Conservation (phyloP, 2,797 vertebrate species). For the Sebastolobus alascanus region DNA sequence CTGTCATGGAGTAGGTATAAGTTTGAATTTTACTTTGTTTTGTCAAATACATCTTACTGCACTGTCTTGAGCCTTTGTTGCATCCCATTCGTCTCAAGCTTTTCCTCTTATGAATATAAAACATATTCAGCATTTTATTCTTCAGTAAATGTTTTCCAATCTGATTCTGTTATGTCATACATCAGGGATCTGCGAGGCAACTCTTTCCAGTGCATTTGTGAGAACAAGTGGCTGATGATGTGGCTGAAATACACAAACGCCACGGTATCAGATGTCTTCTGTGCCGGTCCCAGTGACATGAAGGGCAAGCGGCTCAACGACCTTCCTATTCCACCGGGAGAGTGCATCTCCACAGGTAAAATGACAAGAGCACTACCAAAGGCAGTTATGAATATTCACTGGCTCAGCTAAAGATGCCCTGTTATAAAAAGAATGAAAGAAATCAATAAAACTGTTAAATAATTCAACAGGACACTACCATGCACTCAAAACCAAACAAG, state of each 20-base stretch:
- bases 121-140: neutral
- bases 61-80: neutral
- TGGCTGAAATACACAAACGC: slow-evolving; percentile 99
- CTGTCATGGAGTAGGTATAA: neutral
- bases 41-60: neutral
- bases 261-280: slow-evolving; percentile 94
- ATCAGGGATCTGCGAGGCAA: slow-evolving; percentile 96
- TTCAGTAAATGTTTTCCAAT: neutral
- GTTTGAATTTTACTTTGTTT: neutral
- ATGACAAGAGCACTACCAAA: neutral
- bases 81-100: neutral
- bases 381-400: neutral
- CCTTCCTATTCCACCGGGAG: slow-evolving; percentile 89
- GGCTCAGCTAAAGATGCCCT: neutral
- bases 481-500: slow-evolving; percentile 15
- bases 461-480: slow-evolving; percentile 43
- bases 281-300: slow-evolving; percentile 92
- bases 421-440: neutral
- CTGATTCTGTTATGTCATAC: slow-evolving; percentile 2
- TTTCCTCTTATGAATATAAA: neutral
- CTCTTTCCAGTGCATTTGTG: slow-evolving; percentile 95
- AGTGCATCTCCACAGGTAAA: slow-evolving; percentile 95
- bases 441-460: slow-evolving; percentile 52
- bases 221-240: slow-evolving; percentile 96
- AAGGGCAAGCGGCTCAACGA: slow-evolving; percentile 95